Percentiles rank a stretch among this genome's conserved stretches.
Evolutionary conservation across 2,888 invertebrate genomes (phyloP).

Genomic region (Aphodius sticticus): DNA sequence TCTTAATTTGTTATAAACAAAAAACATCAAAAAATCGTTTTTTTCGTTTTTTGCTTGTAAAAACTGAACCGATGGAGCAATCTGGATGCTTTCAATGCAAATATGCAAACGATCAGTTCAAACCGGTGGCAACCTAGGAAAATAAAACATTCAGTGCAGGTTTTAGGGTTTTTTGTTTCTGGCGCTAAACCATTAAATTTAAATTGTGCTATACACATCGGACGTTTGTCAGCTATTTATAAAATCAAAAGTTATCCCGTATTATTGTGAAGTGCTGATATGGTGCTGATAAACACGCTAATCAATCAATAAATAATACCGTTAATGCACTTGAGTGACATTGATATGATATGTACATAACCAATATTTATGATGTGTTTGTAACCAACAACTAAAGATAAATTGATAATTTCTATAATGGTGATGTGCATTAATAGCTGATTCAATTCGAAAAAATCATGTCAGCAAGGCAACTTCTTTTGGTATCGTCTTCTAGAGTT

Average conservation of each 20-base stretch:
- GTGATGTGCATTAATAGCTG: not conserved
- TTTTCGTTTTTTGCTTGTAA: too few species aligned
- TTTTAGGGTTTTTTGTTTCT: too few species aligned
- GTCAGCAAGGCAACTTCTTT: constrained; percentile 63
- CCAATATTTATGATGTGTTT: not conserved
- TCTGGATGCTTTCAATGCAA: too few species aligned
- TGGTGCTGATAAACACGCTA: constrained; percentile 13
- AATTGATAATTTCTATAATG: constrained; percentile 7
- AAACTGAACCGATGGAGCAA: too few species aligned
- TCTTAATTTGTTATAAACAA: too few species aligned
- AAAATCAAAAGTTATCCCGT: not conserved
- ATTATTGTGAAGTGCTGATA: not conserved
- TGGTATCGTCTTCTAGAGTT: constrained; percentile 75
- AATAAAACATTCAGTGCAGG: too few species aligned
- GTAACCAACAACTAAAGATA: constrained; percentile 15
- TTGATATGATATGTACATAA: constrained; percentile 5
- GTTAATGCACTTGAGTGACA: constrained; percentile 10
- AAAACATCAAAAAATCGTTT: too few species aligned
- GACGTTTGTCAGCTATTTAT: too few species aligned
- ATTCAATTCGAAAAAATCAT: constrained; percentile 24
- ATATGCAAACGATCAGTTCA: too few species aligned
- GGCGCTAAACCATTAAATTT: too few species aligned
- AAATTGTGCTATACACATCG: too few species aligned
- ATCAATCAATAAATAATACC: constrained; percentile 22
- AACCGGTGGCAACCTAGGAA: too few species aligned